These are phyloP conservation scores for Porites lutea DNA, from an alignment of 64 coral and sea anemone genomes.

Conservation along the genomic window DNA sequence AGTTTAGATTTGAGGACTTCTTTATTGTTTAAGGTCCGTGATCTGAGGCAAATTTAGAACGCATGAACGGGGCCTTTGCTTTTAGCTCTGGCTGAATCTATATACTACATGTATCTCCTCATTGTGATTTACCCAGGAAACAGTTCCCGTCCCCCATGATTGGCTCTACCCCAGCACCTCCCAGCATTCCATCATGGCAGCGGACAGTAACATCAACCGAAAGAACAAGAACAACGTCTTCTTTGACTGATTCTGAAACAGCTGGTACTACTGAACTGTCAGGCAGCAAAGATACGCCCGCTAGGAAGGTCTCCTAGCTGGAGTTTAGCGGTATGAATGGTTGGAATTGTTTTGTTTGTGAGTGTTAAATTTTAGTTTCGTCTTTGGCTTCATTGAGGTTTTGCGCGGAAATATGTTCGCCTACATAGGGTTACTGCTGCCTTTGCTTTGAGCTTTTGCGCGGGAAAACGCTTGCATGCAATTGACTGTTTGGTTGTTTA, in stretches of 20 bases:
- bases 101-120: not conserved
- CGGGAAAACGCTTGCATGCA: too few species aligned
- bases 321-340: conserved; percentile 48
- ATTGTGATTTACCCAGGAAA: conserved; percentile 48
- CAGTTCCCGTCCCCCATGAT: conserved; percentile 84
- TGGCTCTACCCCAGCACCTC: conserved; percentile 66
- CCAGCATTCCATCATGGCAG: conserved; percentile 85
- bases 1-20: too few species aligned
- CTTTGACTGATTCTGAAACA: conserved; percentile 30
- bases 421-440: too few species aligned
- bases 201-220: conserved; percentile 45
- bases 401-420: too few species aligned
- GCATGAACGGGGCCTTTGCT: too few species aligned
- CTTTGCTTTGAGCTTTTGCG: too few species aligned
- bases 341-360: not conserved
- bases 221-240: conserved; percentile 12
- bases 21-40: too few species aligned
- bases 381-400: too few species aligned
- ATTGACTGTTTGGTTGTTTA: too few species aligned
- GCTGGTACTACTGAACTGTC: not conserved
- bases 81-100: too few species aligned
- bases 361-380: too few species aligned
- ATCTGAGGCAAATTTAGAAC: too few species aligned
- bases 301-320: not conserved
- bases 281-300: not conserved